These are phyloP conservation scores for Minunthozetes semirufus DNA, from an alignment of 2,888 invertebrate species.

Conservation along the genomic window DNA sequence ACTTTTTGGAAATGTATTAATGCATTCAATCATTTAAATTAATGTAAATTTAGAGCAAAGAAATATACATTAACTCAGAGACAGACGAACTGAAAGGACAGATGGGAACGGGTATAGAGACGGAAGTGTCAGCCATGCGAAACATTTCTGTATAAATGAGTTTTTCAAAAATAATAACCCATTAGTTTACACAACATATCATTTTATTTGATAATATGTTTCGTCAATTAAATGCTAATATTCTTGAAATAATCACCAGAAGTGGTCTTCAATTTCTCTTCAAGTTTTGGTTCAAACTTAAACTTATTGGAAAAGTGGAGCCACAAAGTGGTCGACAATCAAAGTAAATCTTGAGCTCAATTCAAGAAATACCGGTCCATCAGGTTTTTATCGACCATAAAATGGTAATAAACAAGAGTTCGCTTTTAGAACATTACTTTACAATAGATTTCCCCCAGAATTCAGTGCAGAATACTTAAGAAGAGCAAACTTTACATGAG, in stretches of 20 bases:
- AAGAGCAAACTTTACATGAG: no score
- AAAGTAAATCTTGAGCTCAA: neutral
- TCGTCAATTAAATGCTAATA: no score
- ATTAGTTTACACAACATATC: neutral
- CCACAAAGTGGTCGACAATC: neutral
- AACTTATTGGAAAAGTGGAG: neutral
- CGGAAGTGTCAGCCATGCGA: conserved; percentile 4
- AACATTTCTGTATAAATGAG: neutral
- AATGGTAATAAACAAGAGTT: neutral
- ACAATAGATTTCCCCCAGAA: no score
- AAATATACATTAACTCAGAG: neutral
- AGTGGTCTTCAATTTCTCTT: neutral
- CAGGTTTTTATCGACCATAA: neutral
- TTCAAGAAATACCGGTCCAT: neutral
- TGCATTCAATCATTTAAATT: neutral
- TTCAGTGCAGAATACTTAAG: no score
- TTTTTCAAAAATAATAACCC: neutral
- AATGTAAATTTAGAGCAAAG: neutral
- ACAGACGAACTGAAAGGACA: no score
- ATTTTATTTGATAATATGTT: neutral
- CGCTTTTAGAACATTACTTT: no score
- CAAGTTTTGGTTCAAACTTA: neutral
- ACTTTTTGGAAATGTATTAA: neutral
- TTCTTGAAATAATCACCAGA: neutral
- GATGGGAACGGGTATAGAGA: neutral